A percentile compares a stretch with the other conserved stretches of the same genome.
Conservation (phyloP, 2,888 invertebrate species). For the Dendrolimus houi region DNA sequence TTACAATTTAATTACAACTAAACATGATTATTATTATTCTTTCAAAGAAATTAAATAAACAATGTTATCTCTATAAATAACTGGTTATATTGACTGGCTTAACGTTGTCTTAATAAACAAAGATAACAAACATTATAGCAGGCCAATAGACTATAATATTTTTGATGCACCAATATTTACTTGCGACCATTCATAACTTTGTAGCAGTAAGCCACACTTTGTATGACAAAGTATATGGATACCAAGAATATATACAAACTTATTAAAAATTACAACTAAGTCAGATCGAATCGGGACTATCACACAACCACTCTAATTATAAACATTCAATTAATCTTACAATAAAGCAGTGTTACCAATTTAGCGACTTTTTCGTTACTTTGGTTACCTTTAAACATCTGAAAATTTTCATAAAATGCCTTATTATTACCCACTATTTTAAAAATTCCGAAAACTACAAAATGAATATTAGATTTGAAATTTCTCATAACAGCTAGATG, state of each 20-base stretch:
- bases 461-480: too few relatives aligned
- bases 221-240: conserved; percentile 39
- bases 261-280: conserved; percentile 22
- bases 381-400: too few relatives aligned
- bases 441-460: too few relatives aligned
- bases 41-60: background rate
- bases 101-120: background rate
- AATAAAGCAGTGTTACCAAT: too few relatives aligned
- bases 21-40: background rate
- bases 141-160: background rate
- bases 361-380: too few relatives aligned
- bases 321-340: background rate
- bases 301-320: conserved; percentile 46
- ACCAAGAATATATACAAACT: conserved; percentile 17
- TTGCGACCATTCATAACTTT: background rate
- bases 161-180: background rate
- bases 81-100: too few relatives aligned
- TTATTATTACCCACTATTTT: too few relatives aligned
- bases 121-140: background rate
- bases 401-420: too few relatives aligned
- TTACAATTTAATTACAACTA: background rate
- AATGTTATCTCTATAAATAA: background rate
- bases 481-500: too few relatives aligned
- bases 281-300: conserved; percentile 45
- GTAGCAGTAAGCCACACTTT: conserved; percentile 37